These are phyloP conservation scores for Mormyrus hasselquistii DNA, from an alignment of 2,797 vertebrate genomes.

Conservation along the genomic window DNA sequence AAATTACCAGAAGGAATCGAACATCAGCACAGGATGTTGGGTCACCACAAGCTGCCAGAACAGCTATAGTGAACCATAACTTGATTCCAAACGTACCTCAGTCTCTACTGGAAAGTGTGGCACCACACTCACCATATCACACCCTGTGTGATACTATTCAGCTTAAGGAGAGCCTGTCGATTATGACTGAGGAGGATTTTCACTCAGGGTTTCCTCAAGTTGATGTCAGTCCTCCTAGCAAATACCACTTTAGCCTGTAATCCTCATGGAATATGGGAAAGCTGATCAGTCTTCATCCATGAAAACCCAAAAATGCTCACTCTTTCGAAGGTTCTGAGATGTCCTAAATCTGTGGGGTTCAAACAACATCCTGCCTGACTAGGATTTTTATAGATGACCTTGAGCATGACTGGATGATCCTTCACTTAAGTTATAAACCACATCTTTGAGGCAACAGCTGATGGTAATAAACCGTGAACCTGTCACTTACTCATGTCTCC, in stretches of 20 bases:
- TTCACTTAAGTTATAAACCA: neutral
- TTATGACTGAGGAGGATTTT: neutral
- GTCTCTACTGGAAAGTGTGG: neutral
- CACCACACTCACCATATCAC: neutral
- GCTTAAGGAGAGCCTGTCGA: neutral
- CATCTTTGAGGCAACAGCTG: neutral
- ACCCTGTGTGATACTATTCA: neutral
- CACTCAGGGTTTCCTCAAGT: neutral
- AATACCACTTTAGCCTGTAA: neutral
- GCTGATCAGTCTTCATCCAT: neutral
- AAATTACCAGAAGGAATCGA: neutral
- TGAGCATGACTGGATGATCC: neutral
- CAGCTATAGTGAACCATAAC: neutral
- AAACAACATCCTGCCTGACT: neutral
- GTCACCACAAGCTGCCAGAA: neutral
- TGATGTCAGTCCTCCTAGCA: neutral
- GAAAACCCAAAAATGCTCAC: neutral
- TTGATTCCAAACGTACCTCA: neutral
- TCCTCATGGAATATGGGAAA: neutral
- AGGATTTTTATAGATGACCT: neutral
- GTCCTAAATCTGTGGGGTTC: neutral
- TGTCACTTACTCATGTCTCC: neutral
- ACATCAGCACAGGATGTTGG: neutral
- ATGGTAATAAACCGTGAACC: neutral
- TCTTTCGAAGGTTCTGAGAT: neutral